Conservation (phyloP, 1,140 invertebrate species). For the Drosophila tsacasi region DNA sequence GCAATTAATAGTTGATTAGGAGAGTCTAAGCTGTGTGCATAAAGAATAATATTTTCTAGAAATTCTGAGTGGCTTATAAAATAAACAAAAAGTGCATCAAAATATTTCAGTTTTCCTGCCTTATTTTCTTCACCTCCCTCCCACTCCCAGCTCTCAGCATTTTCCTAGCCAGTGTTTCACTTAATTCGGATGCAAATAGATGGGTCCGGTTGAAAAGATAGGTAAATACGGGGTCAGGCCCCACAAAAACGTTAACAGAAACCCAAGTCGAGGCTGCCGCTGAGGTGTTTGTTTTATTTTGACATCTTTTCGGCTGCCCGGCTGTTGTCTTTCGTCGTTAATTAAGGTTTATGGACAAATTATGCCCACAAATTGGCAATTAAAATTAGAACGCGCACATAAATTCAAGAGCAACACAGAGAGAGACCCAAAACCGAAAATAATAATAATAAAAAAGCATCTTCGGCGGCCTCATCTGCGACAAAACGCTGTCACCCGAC, state of each 20-base stretch:
- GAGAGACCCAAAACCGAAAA: conserved; percentile 19
- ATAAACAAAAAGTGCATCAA: not conserved
- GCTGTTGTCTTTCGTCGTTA: conserved; percentile 79
- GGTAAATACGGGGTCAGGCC: conserved; percentile 34
- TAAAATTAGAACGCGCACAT: conserved; percentile 82
- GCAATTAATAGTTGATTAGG: not conserved
- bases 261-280: conserved; percentile 19
- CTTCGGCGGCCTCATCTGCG: conserved; percentile 34
- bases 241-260: not conserved
- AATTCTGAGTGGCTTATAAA: not conserved
- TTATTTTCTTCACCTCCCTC: too few relatives aligned
- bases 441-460: conserved; percentile 35
- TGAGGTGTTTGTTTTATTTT: conserved; percentile 82
- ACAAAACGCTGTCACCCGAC: conserved; percentile 75
- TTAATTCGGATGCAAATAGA: conserved; percentile 78
- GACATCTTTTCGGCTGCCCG: conserved; percentile 70
- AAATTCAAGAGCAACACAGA: conserved; percentile 65
- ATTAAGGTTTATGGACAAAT: conserved; percentile 83
- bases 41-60: not conserved
- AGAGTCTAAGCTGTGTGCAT: not conserved
- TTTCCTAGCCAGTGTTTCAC: conserved; percentile 35
- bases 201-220: conserved; percentile 41
- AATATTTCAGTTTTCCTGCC: not conserved
- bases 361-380: conserved; percentile 83
- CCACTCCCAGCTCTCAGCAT: not conserved